Evolutionary conservation across 1,140 invertebrate genomes (phyloP).

Genomic region (Colletes latitarsis): DNA sequence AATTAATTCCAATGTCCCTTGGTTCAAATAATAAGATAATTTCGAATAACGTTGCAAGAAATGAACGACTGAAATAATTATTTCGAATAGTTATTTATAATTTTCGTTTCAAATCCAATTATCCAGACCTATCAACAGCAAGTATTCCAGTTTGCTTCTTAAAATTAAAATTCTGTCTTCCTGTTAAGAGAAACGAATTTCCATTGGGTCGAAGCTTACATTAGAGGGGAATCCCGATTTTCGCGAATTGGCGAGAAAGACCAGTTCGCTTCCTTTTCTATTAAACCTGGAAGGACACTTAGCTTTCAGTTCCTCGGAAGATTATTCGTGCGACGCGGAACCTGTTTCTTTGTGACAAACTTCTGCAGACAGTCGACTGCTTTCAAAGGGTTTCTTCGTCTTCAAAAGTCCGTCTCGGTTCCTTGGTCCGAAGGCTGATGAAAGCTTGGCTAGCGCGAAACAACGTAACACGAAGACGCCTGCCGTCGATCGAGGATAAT

Average conservation of each 20-base stretch:
- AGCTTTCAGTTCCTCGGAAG: not conserved
- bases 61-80: too few species aligned
- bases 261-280: not conserved
- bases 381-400: constrained; percentile 3
- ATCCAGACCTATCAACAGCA: too few species aligned
- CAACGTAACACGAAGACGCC: not conserved
- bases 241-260: too few species aligned
- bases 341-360: constrained; percentile 3
- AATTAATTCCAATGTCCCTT: too few species aligned
- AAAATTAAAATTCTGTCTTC: too few species aligned
- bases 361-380: not conserved
- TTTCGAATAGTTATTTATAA: too few species aligned
- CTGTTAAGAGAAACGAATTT: too few species aligned
- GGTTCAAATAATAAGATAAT: too few species aligned
- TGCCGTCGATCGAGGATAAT: not conserved
- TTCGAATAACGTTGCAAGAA: too few species aligned
- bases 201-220: not conserved
- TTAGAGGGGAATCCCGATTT: not conserved
- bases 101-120: too few species aligned
- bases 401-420: not conserved
- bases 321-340: not conserved
- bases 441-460: not conserved
- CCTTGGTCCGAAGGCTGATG: not conserved
- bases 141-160: too few species aligned
- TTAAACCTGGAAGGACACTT: not conserved